Evolutionary conservation across 2,888 invertebrate genomes (phyloP), one percentile per base, ranked within the genome.

Genomic region (Andricus quercusramuli): DNA sequence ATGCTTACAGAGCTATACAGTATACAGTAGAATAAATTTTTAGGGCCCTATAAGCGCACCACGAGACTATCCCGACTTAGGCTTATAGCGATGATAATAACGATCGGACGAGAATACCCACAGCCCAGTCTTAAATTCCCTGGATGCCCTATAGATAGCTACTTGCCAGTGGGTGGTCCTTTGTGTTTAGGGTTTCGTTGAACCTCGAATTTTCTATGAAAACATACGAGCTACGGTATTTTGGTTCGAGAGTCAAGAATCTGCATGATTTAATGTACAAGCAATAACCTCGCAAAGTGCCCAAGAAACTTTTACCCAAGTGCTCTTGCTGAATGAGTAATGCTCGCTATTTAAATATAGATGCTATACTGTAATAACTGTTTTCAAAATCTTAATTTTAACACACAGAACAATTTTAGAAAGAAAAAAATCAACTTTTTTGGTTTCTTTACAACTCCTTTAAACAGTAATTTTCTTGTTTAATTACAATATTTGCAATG

Each of bases 131-230:
- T 64, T 56, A 56, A 74, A 74, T 74, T 74, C 74, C 74, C 37
- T 56, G 8, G 56, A 74, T 74, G 32, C 22, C 51, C 56, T 74
- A 56, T 74, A 74, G 56, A 56, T 74, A 56, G 74, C 51, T 25
- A n/a, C 74, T 56, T 56, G 32, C 37, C n/a, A 22, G 56, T 51
- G 29, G 74, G 74, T 74, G 74, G 74, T 56, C 74, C 32, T 56
- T 74, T 74, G 56, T 56, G 37, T 74, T 74, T 74, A 56, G 74
- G n/a, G 20, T 74, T 51, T 74, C 74, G 74, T 56, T 74, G 56
- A 74, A 74, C 74, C 74, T 32, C 56, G 6, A 74, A 74, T 74
- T 74, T 74, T 74, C 74, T 5, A 56, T 32, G 47, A 13, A n/a
- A 9, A 17, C 32, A 15, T 29, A 70, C 25, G 70, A 74, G 74